Evolutionary conservation across 1,140 invertebrate genomes (phyloP), one percentile per base, ranked within the genome.

Genomic region (Streblospio benedicti): DNA sequence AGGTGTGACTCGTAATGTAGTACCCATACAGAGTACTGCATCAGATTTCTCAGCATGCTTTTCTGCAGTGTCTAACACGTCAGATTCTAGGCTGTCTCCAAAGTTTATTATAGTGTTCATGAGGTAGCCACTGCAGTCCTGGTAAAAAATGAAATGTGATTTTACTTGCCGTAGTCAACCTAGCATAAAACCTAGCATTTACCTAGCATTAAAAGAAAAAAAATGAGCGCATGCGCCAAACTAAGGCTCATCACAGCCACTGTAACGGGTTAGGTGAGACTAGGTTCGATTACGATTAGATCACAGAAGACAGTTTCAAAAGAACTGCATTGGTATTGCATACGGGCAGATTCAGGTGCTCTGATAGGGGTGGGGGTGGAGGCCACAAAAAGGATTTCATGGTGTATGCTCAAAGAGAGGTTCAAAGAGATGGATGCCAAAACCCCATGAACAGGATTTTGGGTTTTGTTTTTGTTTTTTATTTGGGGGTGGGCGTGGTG

Each of bases 21-120:
- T 89, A 55, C 93, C 93, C 51, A 96, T 81, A 77, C 91, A 95
- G n/a, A 97, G 79, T 74, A 97, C 93, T 1, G 93, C 85, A 74
- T 95, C 92, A 56, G 89, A 89, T 69, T 87, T 85, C 53, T 87
- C 20, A 2, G 69, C 66, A 28, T 69, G 32, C n/a, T 45, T 23
- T 28, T 16, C 31, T 3, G 58, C 53, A 4, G 23, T 27, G 5
- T 18, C n/a, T 4, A 54, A 28, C 12, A 35, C 25, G 4, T n/a
- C 3, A 16, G 20, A 12, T 14, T 57, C 53, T 6, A 54, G 18
- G 12, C 18, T 20, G 33, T 56, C 53, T 5, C 53, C 53, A 35
- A 74, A 74, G 44, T 74, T 71, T 30, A 73, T 73, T 45, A 74
- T 72, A 2, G 71, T 67, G 55, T 74, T 67, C 1, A 61, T 65